Conservation (phyloP, 2,888 invertebrate species). For the Caenorhabditis becei region DNA sequence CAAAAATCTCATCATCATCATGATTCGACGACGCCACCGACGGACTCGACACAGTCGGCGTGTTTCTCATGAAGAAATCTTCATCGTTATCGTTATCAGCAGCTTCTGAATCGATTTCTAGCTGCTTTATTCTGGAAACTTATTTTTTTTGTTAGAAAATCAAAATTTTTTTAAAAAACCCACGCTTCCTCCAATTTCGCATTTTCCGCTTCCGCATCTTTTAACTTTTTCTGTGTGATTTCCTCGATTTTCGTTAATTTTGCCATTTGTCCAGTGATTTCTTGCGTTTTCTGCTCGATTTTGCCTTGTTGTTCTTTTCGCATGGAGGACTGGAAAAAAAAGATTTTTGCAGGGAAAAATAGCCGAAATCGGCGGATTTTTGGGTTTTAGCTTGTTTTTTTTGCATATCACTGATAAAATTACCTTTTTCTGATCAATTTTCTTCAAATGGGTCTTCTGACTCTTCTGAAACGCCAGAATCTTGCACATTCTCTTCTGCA, state of each 20-base stretch:
- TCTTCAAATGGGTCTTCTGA: constrained; percentile 24
- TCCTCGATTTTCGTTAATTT: constrained; percentile 32
- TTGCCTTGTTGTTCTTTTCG: constrained; percentile 31
- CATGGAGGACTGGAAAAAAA: constrained; percentile 16
- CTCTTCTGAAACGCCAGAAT: constrained; percentile 34
- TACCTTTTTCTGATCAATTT: constrained; percentile 33
- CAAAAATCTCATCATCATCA: constrained; percentile 32
- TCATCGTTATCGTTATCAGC: constrained; percentile 15
- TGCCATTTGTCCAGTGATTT: constrained; percentile 8
- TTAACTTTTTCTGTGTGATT: constrained; percentile 27
- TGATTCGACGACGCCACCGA: constrained; percentile 17
- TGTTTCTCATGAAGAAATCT: constrained; percentile 28
- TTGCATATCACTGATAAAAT: background rate
- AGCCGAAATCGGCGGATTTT: background rate
- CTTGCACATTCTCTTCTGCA: constrained; percentile 10
- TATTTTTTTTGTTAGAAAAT: background rate
- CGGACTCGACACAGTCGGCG: constrained; percentile 28
- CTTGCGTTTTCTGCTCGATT: constrained; percentile 13
- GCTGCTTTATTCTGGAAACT: constrained; percentile 20
- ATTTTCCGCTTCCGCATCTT: constrained; percentile 28
- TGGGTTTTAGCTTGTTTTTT: too few species aligned
- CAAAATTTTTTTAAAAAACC: background rate
- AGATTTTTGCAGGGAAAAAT: background rate
- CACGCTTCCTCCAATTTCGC: constrained; percentile 31
- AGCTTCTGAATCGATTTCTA: background rate